These are phyloP conservation scores for Eupithecia subumbrata DNA, from an alignment of 2,888 invertebrate species.

Conservation along the genomic window DNA sequence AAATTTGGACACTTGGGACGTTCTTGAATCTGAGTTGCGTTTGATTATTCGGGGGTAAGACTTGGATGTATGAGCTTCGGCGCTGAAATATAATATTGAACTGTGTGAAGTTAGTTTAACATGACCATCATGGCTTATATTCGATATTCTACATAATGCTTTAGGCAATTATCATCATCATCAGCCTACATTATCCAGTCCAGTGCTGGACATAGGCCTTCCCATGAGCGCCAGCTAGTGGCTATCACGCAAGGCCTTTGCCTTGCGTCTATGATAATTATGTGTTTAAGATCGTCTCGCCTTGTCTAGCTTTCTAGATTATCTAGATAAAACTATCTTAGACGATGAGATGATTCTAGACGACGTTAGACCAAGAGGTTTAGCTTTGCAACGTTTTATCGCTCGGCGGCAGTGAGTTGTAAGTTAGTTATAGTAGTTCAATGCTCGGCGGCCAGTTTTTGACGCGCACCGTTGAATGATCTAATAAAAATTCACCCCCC, in stretches of 20 bases:
- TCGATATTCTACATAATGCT: not conserved
- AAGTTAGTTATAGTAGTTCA: no score
- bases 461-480: constrained; percentile 29
- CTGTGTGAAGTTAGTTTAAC: not conserved
- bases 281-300: no score
- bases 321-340: not conserved
- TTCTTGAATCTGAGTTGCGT: no score
- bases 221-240: no score
- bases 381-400: not conserved
- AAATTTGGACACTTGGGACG: no score
- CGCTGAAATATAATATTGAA: not conserved
- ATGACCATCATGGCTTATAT: not conserved
- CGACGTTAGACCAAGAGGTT: not conserved
- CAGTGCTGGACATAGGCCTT: no score
- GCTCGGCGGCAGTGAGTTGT: not conserved
- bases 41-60: no score
- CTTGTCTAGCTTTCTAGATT: not conserved
- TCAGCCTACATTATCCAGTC: no score
- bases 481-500: constrained; percentile 48
- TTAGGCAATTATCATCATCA: no score
- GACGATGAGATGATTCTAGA: not conserved
- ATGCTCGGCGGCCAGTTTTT: not conserved
- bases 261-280: no score
- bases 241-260: not conserved
- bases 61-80: no score